Evolutionary conservation across 2,113 vertebrate species (phyloP).

Genomic region (Meriones unguiculatus): DNA sequence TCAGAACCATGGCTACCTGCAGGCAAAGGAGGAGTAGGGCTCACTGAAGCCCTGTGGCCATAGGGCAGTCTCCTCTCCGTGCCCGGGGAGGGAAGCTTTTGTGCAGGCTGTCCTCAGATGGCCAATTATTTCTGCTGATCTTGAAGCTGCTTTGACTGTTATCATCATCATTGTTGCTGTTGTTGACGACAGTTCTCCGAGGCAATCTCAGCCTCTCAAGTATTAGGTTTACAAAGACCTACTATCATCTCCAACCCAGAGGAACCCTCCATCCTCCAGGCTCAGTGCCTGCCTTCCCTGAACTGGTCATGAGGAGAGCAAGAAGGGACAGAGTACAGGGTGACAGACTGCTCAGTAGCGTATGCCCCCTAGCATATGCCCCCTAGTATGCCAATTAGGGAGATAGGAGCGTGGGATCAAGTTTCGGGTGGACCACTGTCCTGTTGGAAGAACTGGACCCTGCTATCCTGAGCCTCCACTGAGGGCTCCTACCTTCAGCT

Average conservation of each 20-base stretch:
- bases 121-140: background rate
- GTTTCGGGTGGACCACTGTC: background rate
- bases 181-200: background rate
- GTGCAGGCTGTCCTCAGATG: fast-evolving
- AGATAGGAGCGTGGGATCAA: fast-evolving
- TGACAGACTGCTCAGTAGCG: fast-evolving
- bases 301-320: background rate
- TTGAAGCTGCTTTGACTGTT: background rate
- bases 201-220: background rate
- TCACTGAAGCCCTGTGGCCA: no score
- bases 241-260: background rate
- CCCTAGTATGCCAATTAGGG: fast-evolving
- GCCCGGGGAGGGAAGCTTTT: no score
- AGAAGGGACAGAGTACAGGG: background rate
- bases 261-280: background rate
- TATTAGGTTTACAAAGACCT: background rate
- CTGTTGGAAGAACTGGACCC: no score
- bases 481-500: background rate
- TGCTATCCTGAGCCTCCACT: background rate
- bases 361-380: fast-evolving
- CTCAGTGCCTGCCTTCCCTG: background rate
- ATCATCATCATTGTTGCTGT: fast-evolving
- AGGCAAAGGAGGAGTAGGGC: fast-evolving
- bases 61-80: background rate
- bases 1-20: no score